These are phyloP conservation scores for Thunnus thynnus DNA, from an alignment of 2,113 vertebrate genomes.

Conservation along the genomic window DNA sequence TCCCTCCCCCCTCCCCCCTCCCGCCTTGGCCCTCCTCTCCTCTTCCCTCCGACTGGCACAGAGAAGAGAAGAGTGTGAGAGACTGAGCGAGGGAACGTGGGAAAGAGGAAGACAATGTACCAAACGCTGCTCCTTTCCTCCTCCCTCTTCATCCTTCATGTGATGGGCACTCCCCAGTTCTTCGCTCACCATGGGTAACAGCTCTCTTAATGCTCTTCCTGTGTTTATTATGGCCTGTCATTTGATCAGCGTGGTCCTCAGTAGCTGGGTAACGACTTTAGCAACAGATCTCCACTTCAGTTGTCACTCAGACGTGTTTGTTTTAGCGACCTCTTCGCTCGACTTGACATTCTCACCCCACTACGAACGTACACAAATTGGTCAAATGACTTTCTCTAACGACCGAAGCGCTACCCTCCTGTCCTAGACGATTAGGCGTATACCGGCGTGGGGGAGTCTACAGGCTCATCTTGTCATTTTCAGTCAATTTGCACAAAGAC, in stretches of 20 bases:
- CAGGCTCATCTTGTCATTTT: constrained; percentile 27
- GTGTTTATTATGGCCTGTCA: constrained; percentile 65
- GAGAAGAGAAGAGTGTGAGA: constrained; percentile 60
- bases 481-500: constrained; percentile 27
- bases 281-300: constrained; percentile 15
- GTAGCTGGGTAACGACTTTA: neutral
- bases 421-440: neutral
- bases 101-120: constrained; percentile 81
- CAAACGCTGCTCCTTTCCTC: constrained; percentile 77
- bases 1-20: constrained; percentile 4
- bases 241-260: neutral
- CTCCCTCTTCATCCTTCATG: constrained; percentile 82
- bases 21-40: constrained; percentile 37
- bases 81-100: constrained; percentile 68
- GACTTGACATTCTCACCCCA: constrained; percentile 10
- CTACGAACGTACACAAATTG: neutral
- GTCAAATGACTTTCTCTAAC: constrained; percentile 31
- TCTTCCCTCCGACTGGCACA: constrained; percentile 49
- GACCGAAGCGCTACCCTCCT: neutral
- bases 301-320: constrained; percentile 39
- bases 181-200: constrained; percentile 82
- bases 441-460: neutral
- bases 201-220: constrained; percentile 42
- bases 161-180: constrained; percentile 76
- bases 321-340: constrained; percentile 3